Evolutionary conservation across 1,140 invertebrate genomes (phyloP), one percentile per base, ranked within the genome.

Genomic region (Stegodyphus mimosarum): DNA sequence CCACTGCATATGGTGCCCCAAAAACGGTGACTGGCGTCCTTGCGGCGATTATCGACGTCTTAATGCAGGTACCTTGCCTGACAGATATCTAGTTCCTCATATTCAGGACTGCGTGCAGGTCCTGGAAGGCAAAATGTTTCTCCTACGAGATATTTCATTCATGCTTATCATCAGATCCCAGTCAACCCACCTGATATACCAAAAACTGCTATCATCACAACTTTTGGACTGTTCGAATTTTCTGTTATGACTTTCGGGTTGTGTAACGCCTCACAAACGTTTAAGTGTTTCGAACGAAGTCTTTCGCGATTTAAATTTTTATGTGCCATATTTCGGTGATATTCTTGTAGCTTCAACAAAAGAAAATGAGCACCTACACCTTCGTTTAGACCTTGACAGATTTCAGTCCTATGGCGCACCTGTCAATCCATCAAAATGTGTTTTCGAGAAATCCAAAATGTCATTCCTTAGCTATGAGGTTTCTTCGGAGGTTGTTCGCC

Each of bases 181-280:
- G 33, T 87, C 11, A 55, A 64, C 13, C 7, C 53, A 55, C 53
- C 55, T 6, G 53, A 87, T 71, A 85, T 83, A 6, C 60, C 15
- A n/a, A 87, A 87, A 51, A 87, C 86, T 9, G 86, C 87, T 3
- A 71, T 89, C 52, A 83, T 81, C 7, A 88, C 86, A 55, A 84
- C 88, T 10, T 78, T 88, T 52, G 88, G 89, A 10, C 77, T 89
- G 10, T 90, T 84, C 71, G 86, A 90, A 72, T 89, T 88, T 66
- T 79, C 83, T n/a, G 87, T 88, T 7, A 77, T 90, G 76, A 83
- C 87, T 60, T 89, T 89, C 73, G 89, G 89, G 60, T 85, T 90
- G 63, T 55, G 53, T 55, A 55, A 55, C 13, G 13, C 53, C 13
- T 7, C 53, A 55, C 7, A 55, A 66, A 4, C 81, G 79, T 67